Evolutionary conservation across 2,113 vertebrate species (phyloP).

Genomic region (Sturnus vulgaris): DNA sequence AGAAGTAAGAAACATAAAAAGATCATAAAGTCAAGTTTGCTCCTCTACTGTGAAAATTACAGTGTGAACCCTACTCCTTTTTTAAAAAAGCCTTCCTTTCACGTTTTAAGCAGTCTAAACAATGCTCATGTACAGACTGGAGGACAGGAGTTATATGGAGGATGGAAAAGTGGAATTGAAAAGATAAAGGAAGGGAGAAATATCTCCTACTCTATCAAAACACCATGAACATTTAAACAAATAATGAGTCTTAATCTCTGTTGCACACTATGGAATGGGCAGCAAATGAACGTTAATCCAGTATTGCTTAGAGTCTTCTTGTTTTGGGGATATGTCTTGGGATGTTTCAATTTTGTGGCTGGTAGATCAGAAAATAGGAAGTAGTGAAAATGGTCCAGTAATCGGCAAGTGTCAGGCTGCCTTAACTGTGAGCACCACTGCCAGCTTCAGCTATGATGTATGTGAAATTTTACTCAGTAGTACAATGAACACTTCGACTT

Average conservation of each 20-base stretch:
- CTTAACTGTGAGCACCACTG: not conserved
- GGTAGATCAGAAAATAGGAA: not conserved
- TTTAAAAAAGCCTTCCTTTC: not conserved
- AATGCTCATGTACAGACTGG: not conserved
- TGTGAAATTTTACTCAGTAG: not conserved
- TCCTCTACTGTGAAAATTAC: not conserved
- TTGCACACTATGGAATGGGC: not conserved
- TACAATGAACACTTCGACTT: not conserved
- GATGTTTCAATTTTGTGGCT: not conserved
- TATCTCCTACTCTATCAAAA: not conserved
- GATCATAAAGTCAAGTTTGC: not conserved
- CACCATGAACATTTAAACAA: not conserved
- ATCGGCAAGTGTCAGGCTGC: not conserved
- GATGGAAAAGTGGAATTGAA: not conserved
- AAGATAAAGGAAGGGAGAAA: not conserved
- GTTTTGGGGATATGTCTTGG: not conserved
- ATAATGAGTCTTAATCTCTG: not conserved
- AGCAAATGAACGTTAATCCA: not conserved
- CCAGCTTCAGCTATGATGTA: not conserved
- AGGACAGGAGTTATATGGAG: not conserved
- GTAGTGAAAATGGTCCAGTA: not conserved
- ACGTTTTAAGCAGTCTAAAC: not conserved
- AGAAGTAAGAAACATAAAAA: not conserved
- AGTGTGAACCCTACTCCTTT: not conserved
- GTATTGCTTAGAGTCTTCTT: not conserved